Conservation (phyloP, 2,888 invertebrate genomes). For the Bombylius discolor region DNA sequence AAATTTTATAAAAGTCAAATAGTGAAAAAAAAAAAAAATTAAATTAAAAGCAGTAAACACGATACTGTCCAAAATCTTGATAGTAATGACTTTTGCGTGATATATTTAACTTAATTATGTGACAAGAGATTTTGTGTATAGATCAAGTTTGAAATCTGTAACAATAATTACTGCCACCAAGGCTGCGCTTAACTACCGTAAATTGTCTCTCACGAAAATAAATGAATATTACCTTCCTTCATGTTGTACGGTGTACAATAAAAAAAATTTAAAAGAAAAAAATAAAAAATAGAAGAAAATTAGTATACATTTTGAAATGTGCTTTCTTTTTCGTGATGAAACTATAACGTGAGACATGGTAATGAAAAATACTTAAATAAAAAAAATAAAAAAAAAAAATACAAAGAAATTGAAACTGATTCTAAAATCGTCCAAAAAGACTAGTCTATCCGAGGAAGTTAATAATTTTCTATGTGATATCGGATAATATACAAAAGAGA, state of each 20-base stretch:
- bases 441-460: neutral
- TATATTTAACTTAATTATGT: constrained; percentile 7
- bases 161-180: too few species aligned
- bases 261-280: too few species aligned
- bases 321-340: constrained; percentile 9
- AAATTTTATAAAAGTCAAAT: too few species aligned
- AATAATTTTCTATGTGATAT: neutral
- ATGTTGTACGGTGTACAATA: too few species aligned
- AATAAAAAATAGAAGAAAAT: too few species aligned
- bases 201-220: neutral
- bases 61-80: neutral
- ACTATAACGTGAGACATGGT: constrained; percentile 3
- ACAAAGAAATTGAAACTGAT: neutral
- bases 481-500: neutral
- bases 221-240: neutral
- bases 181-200: too few species aligned
- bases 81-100: constrained; percentile 8
- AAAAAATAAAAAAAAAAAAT: neutral
- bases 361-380: neutral
- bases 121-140: neutral
- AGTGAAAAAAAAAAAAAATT: too few species aligned
- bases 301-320: neutral
- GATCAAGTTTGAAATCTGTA: neutral
- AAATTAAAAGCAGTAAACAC: neutral
- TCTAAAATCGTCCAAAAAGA: neutral